Percentiles rank a stretch among this genome's conserved stretches.
Evolutionary conservation across 1,140 invertebrate genomes (phyloP).

Genomic region (Coelopa frigida): DNA sequence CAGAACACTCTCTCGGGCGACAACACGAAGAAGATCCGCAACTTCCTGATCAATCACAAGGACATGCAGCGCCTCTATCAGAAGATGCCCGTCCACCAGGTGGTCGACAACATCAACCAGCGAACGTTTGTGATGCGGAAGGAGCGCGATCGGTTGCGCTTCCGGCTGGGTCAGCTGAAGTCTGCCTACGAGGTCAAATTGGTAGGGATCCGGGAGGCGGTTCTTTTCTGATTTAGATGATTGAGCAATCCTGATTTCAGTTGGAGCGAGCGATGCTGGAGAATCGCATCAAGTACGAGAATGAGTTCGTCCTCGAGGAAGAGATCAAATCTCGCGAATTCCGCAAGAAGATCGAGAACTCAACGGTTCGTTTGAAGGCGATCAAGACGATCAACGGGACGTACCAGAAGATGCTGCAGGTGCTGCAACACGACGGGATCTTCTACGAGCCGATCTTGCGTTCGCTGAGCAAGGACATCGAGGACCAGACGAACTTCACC

Average conservation of each 20-base stretch:
- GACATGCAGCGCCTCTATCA: slow-evolving; percentile 38
- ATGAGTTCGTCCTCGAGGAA: slow-evolving; percentile 34
- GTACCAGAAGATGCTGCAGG: slow-evolving; percentile 37
- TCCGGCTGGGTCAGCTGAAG: slow-evolving; percentile 26
- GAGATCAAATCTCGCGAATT: slow-evolving; percentile 29
- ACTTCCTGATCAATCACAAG: slow-evolving; percentile 32
- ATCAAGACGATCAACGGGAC: slow-evolving; percentile 38
- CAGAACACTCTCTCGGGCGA: slow-evolving; percentile 28
- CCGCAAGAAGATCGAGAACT: slow-evolving; percentile 36
- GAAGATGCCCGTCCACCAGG: slow-evolving; percentile 35
- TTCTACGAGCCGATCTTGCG: slow-evolving; percentile 40
- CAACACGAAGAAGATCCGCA: slow-evolving; percentile 29
- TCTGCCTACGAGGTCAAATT: slow-evolving; percentile 12
- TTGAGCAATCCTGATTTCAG: too few relatives aligned
- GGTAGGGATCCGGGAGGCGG: slow-evolving; percentile 7
- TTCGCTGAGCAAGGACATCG: slow-evolving; percentile 32
- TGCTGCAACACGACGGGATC: slow-evolving; percentile 34
- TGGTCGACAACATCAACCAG: slow-evolving; percentile 41
- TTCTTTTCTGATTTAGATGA: too few relatives aligned
- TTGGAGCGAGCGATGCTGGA: slow-evolving; percentile 21
- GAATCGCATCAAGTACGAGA: slow-evolving; percentile 39
- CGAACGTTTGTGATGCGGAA: slow-evolving; percentile 39
- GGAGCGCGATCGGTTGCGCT: slow-evolving; percentile 34
- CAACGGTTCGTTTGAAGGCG: slow-evolving; percentile 35
- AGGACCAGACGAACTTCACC: slow-evolving; percentile 38